Evolutionary conservation across 2,797 vertebrate genomes (phyloP), one percentile per base, ranked within the genome.

Genomic region (Taeniopygia guttata): DNA sequence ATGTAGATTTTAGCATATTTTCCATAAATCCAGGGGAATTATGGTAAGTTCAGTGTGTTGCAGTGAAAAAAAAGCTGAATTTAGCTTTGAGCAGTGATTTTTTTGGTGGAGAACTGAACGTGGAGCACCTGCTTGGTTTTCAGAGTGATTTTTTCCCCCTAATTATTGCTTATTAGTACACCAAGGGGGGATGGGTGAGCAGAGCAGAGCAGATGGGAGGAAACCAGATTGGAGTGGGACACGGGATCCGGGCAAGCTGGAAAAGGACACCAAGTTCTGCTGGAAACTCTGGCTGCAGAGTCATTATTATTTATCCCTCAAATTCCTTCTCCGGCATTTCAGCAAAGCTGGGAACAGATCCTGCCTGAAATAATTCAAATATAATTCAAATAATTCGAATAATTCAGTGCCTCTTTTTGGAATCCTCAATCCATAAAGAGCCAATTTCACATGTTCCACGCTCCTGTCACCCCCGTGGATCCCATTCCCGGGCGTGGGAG

Each of bases 1-100:
- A 6, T 3, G 9, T 1, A 6, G 9, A 5, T 7, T 80, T 77
- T 15, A 10, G 16, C 23, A 2, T 20, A 9, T 75, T 84, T 58
- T 58, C 54, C 7, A 0, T 11, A 14, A 77, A 38, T 1, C 16
- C 40, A 1, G 25, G 64, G 54, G 13, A 38, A 27, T 30, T 0
- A 0, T 6, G 14, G 0, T 21, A 2, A 63, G 2, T 16, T 4
- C 16, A 7, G 23, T 1, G 25, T 8, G 21, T 22, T 45, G 6
- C 9, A 18, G 12, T 10, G 12, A 3, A 30, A 59, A 26, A 22
- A 38, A 30, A 5, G 66, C 27, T 8, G 55, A 3, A 3, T n/a
- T 79, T 7, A 10, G 58, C 36, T 64, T 12, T 5, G 25, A 13
- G 8, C 20, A 18, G 54, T 1, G 7, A 38, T 29, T 54, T 76